A percentile compares a stretch with the other conserved stretches of the same genome.
Conservation (phyloP, 37 sponge, comb jelly and placozoan genomes). For the Lycopodina hypogea region DNA sequence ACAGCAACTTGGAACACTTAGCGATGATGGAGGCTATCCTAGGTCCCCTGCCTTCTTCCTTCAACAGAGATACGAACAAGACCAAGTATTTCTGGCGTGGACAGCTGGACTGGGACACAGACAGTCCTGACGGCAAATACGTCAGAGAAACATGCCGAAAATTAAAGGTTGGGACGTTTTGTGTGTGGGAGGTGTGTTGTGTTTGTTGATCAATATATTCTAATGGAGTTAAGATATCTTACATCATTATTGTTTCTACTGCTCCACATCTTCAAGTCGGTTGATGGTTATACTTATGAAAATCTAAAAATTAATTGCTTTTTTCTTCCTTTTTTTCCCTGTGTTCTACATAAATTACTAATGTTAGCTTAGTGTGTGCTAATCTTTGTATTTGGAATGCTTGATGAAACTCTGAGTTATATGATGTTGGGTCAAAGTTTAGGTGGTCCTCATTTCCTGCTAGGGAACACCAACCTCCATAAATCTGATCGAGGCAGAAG, state of each 20-base stretch:
- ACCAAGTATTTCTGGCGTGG: conserved; percentile 81
- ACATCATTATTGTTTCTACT: neutral
- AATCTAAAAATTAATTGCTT: too few relatives aligned
- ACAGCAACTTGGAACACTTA: conserved; percentile 95
- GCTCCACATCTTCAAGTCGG: neutral
- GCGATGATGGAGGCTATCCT: conserved; percentile 98
- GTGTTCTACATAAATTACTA: too few relatives aligned
- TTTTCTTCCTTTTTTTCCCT: too few relatives aligned
- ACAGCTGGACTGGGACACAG: conserved; percentile 82
- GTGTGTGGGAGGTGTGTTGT: neutral
- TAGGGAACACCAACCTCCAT: too few relatives aligned
- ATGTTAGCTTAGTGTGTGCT: too few relatives aligned
- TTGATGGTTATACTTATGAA: too few relatives aligned
- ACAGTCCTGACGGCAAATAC: conserved; percentile 72
- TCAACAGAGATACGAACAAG: conserved; percentile 69
- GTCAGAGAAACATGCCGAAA: conserved; percentile 83
- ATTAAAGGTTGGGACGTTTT: conserved; percentile 60
- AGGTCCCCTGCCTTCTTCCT: conserved; percentile 79
- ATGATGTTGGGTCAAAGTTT: too few relatives aligned
- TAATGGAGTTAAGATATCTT: neutral
- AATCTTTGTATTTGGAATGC: too few relatives aligned
- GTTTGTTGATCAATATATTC: neutral
- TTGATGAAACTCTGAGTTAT: too few relatives aligned
- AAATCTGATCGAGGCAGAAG: too few relatives aligned
- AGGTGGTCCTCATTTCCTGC: too few relatives aligned